Percentiles rank a stretch among this genome's conserved stretches.
These are phyloP conservation scores for Tyto alba DNA, from an alignment of 2,113 vertebrate species.

Conservation along the genomic window DNA sequence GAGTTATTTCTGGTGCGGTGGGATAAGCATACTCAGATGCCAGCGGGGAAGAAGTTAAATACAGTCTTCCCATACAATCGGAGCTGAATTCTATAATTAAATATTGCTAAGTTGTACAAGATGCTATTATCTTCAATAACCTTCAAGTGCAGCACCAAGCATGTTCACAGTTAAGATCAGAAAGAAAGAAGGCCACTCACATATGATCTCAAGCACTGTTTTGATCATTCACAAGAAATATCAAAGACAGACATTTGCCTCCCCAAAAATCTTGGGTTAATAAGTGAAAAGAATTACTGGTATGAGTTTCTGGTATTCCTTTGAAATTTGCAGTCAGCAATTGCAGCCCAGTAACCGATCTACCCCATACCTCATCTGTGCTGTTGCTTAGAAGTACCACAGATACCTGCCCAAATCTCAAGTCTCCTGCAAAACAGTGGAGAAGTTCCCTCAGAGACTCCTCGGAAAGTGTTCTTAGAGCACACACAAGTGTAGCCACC, in stretches of 20 bases:
- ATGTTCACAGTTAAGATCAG: neutral
- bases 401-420: neutral
- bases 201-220: neutral
- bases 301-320: neutral
- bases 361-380: neutral
- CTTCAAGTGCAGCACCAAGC: neutral
- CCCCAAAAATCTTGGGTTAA: neutral
- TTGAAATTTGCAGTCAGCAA: neutral
- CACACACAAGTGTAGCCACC: neutral
- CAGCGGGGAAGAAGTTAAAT: neutral
- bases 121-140: neutral
- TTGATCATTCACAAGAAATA: neutral
- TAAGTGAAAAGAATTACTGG: neutral
- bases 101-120: neutral
- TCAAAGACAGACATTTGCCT: neutral
- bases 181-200: neutral
- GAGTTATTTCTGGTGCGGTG: neutral
- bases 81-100: neutral
- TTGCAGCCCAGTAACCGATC: neutral
- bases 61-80: neutral
- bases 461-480: neutral
- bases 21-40: neutral
- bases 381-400: neutral
- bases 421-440: neutral
- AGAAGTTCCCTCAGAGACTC: neutral